Evolutionary conservation across 2,113 vertebrate species (phyloP).

Genomic region (Globicephala melas): DNA sequence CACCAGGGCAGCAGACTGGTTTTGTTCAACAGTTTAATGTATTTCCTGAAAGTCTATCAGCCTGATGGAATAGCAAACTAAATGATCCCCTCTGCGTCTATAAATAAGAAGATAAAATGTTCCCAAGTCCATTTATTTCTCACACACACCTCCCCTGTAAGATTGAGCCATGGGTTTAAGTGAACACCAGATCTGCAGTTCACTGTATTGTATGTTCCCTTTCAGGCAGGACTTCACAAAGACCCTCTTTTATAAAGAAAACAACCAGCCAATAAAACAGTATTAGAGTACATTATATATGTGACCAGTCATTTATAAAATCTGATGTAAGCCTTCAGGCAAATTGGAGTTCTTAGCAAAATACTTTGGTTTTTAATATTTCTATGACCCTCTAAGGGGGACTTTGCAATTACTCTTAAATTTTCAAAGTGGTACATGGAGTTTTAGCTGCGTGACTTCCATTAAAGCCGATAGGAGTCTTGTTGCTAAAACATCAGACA

Average conservation of each 20-base stretch:
- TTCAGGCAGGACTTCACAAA: constrained; percentile 75
- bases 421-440: constrained; percentile 84
- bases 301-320: constrained; percentile 85
- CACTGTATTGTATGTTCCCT: constrained; percentile 46
- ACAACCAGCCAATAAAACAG: constrained; percentile 80
- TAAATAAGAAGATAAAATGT: constrained; percentile 39
- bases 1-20: neutral
- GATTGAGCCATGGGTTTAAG: constrained; percentile 27
- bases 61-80: neutral
- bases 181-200: constrained; percentile 4
- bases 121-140: constrained; percentile 7
- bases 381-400: constrained; percentile 85
- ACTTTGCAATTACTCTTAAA: constrained; percentile 86
- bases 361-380: constrained; percentile 87
- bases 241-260: constrained; percentile 80
- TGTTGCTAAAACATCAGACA: constrained; percentile 83
- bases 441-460: constrained; percentile 87
- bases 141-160: neutral
- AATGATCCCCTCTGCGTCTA: neutral
- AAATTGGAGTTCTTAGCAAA: constrained; percentile 84
- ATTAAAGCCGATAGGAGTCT: constrained; percentile 86
- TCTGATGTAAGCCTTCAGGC: constrained; percentile 81
- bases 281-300: constrained; percentile 81
- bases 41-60: constrained; percentile 42
- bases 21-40: constrained; percentile 8